Base-by-base conservation (phyloP, 2,797 vertebrate genomes). In the Oophaga sylvatica region DNA sequence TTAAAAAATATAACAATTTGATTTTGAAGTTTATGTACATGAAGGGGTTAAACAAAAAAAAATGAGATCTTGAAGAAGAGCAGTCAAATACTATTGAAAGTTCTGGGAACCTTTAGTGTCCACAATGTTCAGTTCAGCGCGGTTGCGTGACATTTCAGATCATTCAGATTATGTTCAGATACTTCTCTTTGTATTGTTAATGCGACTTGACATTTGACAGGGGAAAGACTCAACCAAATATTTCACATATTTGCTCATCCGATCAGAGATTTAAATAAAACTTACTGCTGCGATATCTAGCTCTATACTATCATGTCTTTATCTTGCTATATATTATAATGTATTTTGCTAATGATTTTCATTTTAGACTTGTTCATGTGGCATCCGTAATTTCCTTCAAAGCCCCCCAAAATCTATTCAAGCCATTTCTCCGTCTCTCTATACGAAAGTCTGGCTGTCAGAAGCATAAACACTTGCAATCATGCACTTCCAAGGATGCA, bases 401-500 rank as follows among this genome's bases (percentile, higher is more conserved):
- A 92, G 87, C 81, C 4, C 81, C 4, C 15, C 60, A 91, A 92
- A 93, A 92, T 93, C 92, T 90, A 90, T 93, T 93, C 92, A 92
- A 92, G 93, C 93, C 87, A 84, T 90, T 93, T 89, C n/a, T 91
- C 89, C 87, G 19, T 88, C 89, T 93, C 92, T 93, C 93, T 91
- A 86, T 93, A 93, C 93, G 93, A 95, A 88, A 94, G 92, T 73
- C 90, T 92, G 92, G 90, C 90, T 93, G 93, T 93, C 93, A 94
- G 94, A 91, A 90, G 93, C 92, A 92, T 92, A 94, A 95, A 95
- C 93, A 92, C 94, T 95, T 94, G 93, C 94, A 93, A 93, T 93
- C 93, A 92, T 93, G 94, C 93, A 94, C 94, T 95, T 95, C 94
- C 95, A 95, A 93, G 94, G 93, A 95, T 95, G 94, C 95, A 93